A percentile compares a stretch with the other conserved stretches of the same genome.
Evolutionary conservation across 2,888 invertebrate genomes (phyloP).

Genomic region (Brachypterus glaber): DNA sequence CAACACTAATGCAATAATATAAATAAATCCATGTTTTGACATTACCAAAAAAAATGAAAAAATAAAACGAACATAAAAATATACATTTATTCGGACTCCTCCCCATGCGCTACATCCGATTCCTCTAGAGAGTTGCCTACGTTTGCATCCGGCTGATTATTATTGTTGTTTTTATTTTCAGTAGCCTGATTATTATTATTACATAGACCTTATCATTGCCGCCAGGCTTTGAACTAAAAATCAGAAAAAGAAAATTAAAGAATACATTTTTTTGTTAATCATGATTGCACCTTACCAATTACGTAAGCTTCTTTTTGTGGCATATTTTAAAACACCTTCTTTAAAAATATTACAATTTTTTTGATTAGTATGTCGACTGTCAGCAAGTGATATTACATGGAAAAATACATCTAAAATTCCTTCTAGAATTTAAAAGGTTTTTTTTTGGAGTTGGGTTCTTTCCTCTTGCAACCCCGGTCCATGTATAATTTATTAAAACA

Average conservation of each 20-base stretch:
- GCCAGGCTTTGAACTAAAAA: background rate
- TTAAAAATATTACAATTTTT: slow-evolving; percentile 21
- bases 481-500: slow-evolving; percentile 18
- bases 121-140: background rate
- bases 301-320: slow-evolving; percentile 19
- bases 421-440: slow-evolving; percentile 17
- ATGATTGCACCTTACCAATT: slow-evolving; percentile 14
- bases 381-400: slow-evolving; percentile 18
- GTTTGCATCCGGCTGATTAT: background rate
- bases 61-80: too few relatives aligned
- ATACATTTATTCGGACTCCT: slow-evolving; percentile 1
- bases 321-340: slow-evolving; percentile 21
- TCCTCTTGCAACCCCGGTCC: slow-evolving; percentile 20
- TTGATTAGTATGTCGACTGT: slow-evolving; percentile 19
- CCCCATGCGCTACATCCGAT: slow-evolving; percentile 1
- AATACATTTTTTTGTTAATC: background rate
- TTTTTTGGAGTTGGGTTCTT: slow-evolving; percentile 10
- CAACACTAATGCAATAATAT: too few relatives aligned
- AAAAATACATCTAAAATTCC: slow-evolving; percentile 21
- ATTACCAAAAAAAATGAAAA: too few relatives aligned
- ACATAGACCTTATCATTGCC: background rate
- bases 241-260: background rate
- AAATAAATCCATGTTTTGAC: too few relatives aligned
- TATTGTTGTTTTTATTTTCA: background rate
- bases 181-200: background rate